A percentile compares a stretch with the other conserved stretches of the same genome.
Conservation (phyloP, 1,140 invertebrate species). For the Drosophila malerkotliana region DNA sequence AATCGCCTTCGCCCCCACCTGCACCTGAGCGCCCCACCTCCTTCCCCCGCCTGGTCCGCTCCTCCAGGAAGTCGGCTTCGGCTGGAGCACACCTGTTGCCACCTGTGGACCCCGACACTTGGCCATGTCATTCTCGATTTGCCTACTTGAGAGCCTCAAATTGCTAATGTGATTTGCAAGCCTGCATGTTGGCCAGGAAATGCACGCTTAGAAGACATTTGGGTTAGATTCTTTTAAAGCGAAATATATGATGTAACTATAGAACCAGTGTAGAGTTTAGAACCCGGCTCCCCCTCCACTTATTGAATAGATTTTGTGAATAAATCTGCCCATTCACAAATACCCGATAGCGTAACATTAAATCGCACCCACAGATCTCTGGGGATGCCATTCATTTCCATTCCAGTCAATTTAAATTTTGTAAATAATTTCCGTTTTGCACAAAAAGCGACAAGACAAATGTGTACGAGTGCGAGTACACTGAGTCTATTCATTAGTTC, state of each 20-base stretch:
- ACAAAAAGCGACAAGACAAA: conserved; percentile 25
- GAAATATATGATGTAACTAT: background rate
- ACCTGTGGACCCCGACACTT: conserved; percentile 5
- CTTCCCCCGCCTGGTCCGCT: background rate
- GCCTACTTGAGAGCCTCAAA: background rate
- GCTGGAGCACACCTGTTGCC: conserved; percentile 66
- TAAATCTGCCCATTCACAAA: conserved; percentile 46
- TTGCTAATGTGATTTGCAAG: conserved; percentile 27
- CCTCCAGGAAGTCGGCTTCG: conserved; percentile 10
- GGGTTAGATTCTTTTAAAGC: too few relatives aligned
- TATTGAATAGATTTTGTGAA: conserved; percentile 16
- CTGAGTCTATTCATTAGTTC: conserved; percentile 40
- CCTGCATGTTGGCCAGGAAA: conserved; percentile 8
- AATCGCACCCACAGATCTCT: conserved; percentile 25
- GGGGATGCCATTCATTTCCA: conserved; percentile 48
- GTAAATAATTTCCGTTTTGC: conserved; percentile 78
- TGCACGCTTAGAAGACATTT: background rate
- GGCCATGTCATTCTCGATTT: conserved; percentile 49
- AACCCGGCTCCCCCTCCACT: too few relatives aligned
- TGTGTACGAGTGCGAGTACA: conserved; percentile 12
- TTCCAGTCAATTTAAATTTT: conserved; percentile 70
- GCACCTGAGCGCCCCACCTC: conserved; percentile 22
- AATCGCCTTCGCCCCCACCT: conserved; percentile 42
- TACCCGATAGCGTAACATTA: conserved; percentile 30
- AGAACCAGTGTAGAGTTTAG: background rate